Percentiles rank a stretch among this genome's conserved stretches.
These are phyloP conservation scores for Philotrypesis tridentata DNA, from an alignment of 1,140 invertebrate genomes.

Conservation along the genomic window DNA sequence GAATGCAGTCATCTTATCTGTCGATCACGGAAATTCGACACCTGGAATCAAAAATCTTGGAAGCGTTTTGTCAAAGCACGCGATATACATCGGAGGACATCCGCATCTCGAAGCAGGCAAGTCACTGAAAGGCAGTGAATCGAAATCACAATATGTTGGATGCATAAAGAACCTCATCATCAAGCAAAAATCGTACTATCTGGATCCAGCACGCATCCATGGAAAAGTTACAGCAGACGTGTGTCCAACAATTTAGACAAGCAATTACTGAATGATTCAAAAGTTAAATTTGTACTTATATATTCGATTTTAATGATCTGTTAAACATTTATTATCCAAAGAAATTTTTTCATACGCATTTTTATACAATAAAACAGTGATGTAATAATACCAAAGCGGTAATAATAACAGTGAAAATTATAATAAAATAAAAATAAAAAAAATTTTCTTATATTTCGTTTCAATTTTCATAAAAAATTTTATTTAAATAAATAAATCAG, in stretches of 20 bases:
- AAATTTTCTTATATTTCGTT: neutral
- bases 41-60: conserved; percentile 78
- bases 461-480: neutral
- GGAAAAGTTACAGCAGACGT: conserved; percentile 82
- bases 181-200: conserved; percentile 72
- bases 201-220: conserved; percentile 77
- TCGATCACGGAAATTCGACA: conserved; percentile 83
- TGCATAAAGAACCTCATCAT: conserved; percentile 86
- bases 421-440: conserved; percentile 44
- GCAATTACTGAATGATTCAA: conserved; percentile 21
- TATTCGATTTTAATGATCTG: neutral
- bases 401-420: conserved; percentile 38
- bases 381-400: conserved; percentile 48
- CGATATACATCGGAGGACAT: conserved; percentile 93
- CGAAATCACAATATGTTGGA: conserved; percentile 84
- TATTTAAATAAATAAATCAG: neutral
- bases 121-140: conserved; percentile 76
- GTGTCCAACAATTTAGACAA: conserved; percentile 81
- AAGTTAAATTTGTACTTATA: conserved; percentile 1
- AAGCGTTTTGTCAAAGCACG: conserved; percentile 86
- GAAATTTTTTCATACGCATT: conserved; percentile 43
- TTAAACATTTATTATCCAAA: conserved; percentile 41
- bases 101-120: conserved; percentile 73
- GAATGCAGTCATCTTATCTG: conserved; percentile 86
- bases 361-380: conserved; percentile 43